Evolutionary conservation across 2,888 invertebrate genomes (phyloP), one percentile per base, ranked within the genome.

Genomic region (Harpalus rubripes): DNA sequence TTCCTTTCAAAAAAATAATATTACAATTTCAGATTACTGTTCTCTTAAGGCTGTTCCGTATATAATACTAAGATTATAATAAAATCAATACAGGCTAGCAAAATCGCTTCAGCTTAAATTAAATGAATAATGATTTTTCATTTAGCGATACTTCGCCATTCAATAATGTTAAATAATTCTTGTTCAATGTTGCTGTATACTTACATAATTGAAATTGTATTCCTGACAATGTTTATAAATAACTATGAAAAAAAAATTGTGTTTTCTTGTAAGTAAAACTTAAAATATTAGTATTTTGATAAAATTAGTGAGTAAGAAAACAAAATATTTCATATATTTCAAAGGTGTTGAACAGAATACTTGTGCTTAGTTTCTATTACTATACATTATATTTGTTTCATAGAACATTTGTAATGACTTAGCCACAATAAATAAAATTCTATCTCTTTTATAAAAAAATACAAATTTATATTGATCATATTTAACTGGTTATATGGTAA

Each of bases 381-480:
- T 78, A 59, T 80, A 61, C 80, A 61, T 59, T 80, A 80, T 80
- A 80, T 80, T 80, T 80, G 80, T 61, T 80, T 80, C 39, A 61
- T 80, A 80, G 80, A 80, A 80, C 80, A 80, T 80, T 61, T 80
- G 78, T 59, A 78, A 58, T 78, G 80, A 80, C 80, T 80, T 80
- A 80, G 80, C 80, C 80, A 84, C 63, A 84, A 84, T 84, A 84
- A 84, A 84, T 84, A 84, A 84, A 84, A 84, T 74, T 83, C 74
- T 72, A 72, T 76, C 78, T 84, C 84, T 76, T 82, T 59, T 74
- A 83, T 83, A 83, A 84, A 84, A 84, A 84, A 84, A 84, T 84
- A 84, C 84, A 84, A 84, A 84, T 84, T 83, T 83, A 72, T 83
- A 58, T 74, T 74, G 58, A 74, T 52, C 72, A 83, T 83, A 83